These are phyloP conservation scores for Clarias magur DNA, from an alignment of 2,113 vertebrate genomes.

Conservation along the genomic window DNA sequence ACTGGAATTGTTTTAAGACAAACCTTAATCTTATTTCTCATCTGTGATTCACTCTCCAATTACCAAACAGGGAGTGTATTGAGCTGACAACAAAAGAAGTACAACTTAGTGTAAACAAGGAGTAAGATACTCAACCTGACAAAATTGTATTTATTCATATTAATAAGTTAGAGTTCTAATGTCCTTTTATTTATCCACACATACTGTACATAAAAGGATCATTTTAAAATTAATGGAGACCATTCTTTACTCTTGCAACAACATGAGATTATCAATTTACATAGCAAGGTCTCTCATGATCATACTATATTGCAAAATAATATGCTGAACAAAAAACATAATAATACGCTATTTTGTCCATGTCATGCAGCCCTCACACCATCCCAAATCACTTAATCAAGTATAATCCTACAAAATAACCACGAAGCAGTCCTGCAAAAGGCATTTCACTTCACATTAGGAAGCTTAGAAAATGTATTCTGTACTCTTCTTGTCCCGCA, in stretches of 20 bases:
- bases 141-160: too few species aligned
- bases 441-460: slow-evolving; percentile 48
- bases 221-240: not conserved
- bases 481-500: slow-evolving; percentile 37
- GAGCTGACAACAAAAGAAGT: too few species aligned
- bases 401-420: slow-evolving; percentile 38
- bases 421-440: slow-evolving; percentile 55
- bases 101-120: too few species aligned
- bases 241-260: not conserved
- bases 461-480: slow-evolving; percentile 42
- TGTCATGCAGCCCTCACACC: slow-evolving; percentile 31
- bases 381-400: slow-evolving; percentile 40
- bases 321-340: not conserved
- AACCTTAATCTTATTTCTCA: too few species aligned
- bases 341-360: not conserved
- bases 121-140: too few species aligned
- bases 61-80: too few species aligned
- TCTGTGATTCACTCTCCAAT: too few species aligned
- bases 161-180: too few species aligned
- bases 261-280: not conserved
- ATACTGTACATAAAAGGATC: too few species aligned
- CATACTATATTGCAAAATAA: not conserved
- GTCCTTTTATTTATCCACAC: too few species aligned
- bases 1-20: too few species aligned
- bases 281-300: not conserved